Percentiles rank a stretch among this genome's conserved stretches.
phyloP scores from a whole-genome alignment of 37 sponge, comb jelly and placozoan species.

The Cladorhizidae sp. region DNA sequence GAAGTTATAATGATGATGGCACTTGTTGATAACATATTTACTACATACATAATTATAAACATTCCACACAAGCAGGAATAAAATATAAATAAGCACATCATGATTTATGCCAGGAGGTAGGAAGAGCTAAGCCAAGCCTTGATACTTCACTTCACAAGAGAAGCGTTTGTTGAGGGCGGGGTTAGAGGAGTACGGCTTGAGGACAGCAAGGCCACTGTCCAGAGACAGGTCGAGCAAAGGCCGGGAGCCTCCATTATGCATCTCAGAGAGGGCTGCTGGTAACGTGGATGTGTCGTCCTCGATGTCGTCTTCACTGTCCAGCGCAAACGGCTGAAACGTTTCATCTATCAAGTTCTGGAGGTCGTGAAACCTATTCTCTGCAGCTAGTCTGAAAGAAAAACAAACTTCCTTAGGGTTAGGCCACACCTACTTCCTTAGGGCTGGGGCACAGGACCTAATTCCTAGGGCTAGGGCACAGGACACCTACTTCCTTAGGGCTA shows the following conservation, averaged over 20 bases:
- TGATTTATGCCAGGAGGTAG: too few species aligned
- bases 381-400: conserved; percentile 27
- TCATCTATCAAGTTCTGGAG: conserved; percentile 59
- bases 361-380: conserved; percentile 39
- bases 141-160: too few species aligned
- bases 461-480: neutral
- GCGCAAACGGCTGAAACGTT: conserved; percentile 74
- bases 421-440: neutral
- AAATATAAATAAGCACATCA: too few species aligned
- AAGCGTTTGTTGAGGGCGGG: neutral
- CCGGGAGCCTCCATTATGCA: neutral
- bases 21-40: too few species aligned
- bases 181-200: neutral
- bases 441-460: neutral
- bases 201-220: neutral
- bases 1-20: too few species aligned
- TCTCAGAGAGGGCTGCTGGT: neutral
- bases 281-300: neutral
- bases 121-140: too few species aligned
- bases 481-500: neutral
- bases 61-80: too few species aligned
- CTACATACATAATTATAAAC: too few species aligned
- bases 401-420: neutral
- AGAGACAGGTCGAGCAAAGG: neutral
- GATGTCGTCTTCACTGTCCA: conserved; percentile 66